Percentiles rank a stretch among this genome's conserved stretches.
These are phyloP conservation scores for Dione vanillae DNA, from an alignment of 2,888 invertebrate species.

Conservation along the genomic window DNA sequence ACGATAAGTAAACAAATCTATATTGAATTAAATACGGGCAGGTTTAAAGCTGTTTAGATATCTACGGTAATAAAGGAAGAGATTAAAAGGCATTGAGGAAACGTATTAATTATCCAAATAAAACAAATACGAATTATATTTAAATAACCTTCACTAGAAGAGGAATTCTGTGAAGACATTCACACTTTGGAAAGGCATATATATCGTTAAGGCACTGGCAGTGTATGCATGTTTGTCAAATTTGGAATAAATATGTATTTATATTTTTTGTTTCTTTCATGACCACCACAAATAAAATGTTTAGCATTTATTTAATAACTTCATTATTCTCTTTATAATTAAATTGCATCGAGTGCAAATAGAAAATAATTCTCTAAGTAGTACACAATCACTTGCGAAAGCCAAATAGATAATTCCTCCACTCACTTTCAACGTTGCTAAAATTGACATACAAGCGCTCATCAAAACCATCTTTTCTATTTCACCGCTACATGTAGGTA, in stretches of 20 bases:
- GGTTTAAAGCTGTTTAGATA: constrained; percentile 25
- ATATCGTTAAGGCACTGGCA: not conserved
- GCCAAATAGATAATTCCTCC: constrained; percentile 59
- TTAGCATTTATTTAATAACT: too few species aligned
- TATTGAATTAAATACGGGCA: constrained; percentile 17
- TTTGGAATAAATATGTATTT: not conserved
- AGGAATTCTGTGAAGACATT: constrained; percentile 1
- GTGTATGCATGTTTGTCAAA: not conserved
- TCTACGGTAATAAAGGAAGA: constrained; percentile 24
- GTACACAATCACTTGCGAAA: constrained; percentile 63
- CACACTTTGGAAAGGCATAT: constrained; percentile 1
- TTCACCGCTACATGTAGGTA: not conserved
- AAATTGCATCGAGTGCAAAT: constrained; percentile 12
- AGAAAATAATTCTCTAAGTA: constrained; percentile 26
- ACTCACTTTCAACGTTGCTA: constrained; percentile 62
- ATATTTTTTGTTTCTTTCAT: too few species aligned
- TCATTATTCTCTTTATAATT: not conserved
- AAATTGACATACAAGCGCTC: constrained; percentile 29
- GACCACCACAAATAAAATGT: too few species aligned
- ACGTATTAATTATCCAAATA: constrained; percentile 14
- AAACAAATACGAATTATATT: constrained; percentile 19
- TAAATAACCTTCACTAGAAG: constrained; percentile 8
- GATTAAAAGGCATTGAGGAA: constrained; percentile 31
- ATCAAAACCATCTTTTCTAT: constrained; percentile 1
- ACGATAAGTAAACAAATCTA: constrained; percentile 21